Base-by-base conservation (phyloP, 2,113 vertebrate genomes). In the Hippocampus barbouri region DNA sequence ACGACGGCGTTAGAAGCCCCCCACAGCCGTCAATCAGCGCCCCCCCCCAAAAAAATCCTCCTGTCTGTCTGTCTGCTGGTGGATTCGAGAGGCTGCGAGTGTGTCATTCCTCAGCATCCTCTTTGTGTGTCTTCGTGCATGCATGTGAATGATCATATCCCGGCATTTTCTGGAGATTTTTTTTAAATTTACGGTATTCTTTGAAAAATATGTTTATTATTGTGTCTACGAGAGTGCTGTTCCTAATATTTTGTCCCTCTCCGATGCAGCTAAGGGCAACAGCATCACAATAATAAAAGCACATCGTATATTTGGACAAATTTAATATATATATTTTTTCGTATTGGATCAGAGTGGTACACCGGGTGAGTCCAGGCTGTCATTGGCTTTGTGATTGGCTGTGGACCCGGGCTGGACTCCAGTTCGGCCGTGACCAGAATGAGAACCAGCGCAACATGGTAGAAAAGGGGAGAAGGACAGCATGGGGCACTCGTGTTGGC, bases 1-100 rank as follows among this genome's bases (percentile, higher is more conserved):
- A 73, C 79, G 85, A 81, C 77, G 73, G 78, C 80, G 71, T 85
- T 83, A 85, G 83, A 86, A 80, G 60, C 62, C 30, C 56, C 18
- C 75, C 81, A 73, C 81, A 85, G 77, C 78, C 74, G 66, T 71
- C 78, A 75, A 41, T 40, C 77, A 56, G 59, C 76, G 47, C 23
- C 67, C 23, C 43, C 68, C 34, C 8, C 12, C 16, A 34, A 11
- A 27, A 27, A 14, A 51, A 49, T 12, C 56, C 47, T 0, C 12
- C 53, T 41, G 63, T 6, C 49, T 12, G 20, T 54, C 59, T 30
- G 47, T 57, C 54, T 63, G 61, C 51, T 38, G 5, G 21, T n/a
- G n/a, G 8, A 21, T 3, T 10, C n/a, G 53, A 30, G 25, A 60
- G 15, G 59, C 69, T 20, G 15, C 56, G 47, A 68, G 38, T 38